phyloP scores from a whole-genome alignment of 2,888 invertebrate species.

The Boloria selene region DNA sequence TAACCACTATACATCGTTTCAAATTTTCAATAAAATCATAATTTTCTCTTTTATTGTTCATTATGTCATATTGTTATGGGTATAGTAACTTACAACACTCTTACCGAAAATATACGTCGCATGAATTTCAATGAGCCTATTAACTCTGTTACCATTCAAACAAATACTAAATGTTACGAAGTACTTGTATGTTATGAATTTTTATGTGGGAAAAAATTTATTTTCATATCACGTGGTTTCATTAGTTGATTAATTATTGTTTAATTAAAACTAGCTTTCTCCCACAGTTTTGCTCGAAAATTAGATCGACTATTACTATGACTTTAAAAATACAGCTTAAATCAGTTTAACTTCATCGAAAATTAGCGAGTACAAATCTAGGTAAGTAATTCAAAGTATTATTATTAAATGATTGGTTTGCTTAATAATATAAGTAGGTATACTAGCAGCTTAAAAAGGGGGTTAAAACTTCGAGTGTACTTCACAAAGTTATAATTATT shows the following conservation, averaged over 20 bases:
- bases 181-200: slow-evolving; percentile 7
- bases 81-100: slow-evolving; percentile 21
- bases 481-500: too few species aligned
- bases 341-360: too few species aligned
- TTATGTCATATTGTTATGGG: slow-evolving; percentile 32
- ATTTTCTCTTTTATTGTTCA: slow-evolving; percentile 17
- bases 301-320: too few species aligned
- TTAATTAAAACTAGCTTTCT: neutral
- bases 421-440: too few species aligned
- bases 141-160: slow-evolving; percentile 9
- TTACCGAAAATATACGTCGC: slow-evolving; percentile 18
- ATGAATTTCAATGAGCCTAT: slow-evolving; percentile 15
- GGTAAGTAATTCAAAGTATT: too few species aligned
- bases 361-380: too few species aligned
- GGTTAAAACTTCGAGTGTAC: too few species aligned
- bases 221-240: slow-evolving; percentile 8
- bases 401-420: too few species aligned
- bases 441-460: too few species aligned
- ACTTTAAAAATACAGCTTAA: too few species aligned
- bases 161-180: slow-evolving; percentile 20
- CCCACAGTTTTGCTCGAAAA: too few species aligned
- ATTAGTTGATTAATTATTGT: slow-evolving; percentile 13
- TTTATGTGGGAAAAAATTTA: neutral
- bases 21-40: neutral
- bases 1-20: neutral